Percentiles rank a stretch among this genome's conserved stretches.
Evolutionary conservation across 2,888 invertebrate genomes (phyloP).

Genomic region (Galerucella pusilla): DNA sequence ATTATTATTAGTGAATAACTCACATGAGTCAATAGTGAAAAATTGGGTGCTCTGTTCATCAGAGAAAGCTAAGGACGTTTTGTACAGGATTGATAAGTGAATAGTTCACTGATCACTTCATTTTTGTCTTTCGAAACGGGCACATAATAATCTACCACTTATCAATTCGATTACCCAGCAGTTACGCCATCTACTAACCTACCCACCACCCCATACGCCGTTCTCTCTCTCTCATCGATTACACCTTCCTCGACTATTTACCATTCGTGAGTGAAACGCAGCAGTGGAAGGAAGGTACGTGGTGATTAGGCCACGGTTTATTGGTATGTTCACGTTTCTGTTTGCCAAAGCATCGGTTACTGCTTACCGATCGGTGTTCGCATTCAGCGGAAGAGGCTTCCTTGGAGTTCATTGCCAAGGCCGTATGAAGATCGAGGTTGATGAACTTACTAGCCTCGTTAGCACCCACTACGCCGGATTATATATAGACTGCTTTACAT

Average conservation of each 20-base stretch:
- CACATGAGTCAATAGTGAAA: too few relatives aligned
- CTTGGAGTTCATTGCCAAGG: slow-evolving; percentile 55
- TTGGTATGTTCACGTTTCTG: slow-evolving; percentile 6
- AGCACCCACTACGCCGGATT: slow-evolving; percentile 43
- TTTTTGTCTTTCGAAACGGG: too few relatives aligned
- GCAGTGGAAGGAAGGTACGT: not conserved
- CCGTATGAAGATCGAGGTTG: slow-evolving; percentile 55
- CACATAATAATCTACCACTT: too few relatives aligned
- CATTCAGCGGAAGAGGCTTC: slow-evolving; percentile 40
- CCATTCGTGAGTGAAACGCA: not conserved
- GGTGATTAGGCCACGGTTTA: slow-evolving; percentile 1
- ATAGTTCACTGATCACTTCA: too few relatives aligned
- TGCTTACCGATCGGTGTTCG: not conserved
- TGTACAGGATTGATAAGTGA: too few relatives aligned
- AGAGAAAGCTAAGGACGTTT: too few relatives aligned
- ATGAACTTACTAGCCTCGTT: slow-evolving; percentile 44
- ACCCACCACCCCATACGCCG: not conserved
- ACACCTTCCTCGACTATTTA: not conserved
- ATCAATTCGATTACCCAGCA: too few relatives aligned
- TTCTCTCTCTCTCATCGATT: not conserved
- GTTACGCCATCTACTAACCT: too few relatives aligned
- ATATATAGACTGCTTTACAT: slow-evolving; percentile 25
- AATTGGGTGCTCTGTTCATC: too few relatives aligned
- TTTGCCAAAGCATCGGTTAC: slow-evolving; percentile 6
- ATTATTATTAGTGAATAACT: too few relatives aligned